These are phyloP conservation scores for Crotalus viridis DNA, from an alignment of 2,113 vertebrate species.

Conservation along the genomic window DNA sequence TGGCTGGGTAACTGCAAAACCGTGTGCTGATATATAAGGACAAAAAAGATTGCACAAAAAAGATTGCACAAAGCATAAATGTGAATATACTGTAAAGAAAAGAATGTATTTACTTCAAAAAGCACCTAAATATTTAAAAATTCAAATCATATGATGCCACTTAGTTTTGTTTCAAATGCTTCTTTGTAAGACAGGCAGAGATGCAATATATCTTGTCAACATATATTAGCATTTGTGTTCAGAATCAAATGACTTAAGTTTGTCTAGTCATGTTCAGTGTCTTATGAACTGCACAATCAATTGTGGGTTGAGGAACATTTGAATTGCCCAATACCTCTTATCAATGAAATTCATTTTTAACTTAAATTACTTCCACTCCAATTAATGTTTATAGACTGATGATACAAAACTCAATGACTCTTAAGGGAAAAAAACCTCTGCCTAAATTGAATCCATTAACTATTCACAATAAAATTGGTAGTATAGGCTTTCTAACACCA, in stretches of 20 bases:
- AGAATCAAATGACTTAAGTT: neutral
- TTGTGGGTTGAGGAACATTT: neutral
- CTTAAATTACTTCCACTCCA: neutral
- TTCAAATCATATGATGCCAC: neutral
- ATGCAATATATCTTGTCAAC: neutral
- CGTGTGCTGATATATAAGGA: neutral
- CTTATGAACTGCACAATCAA: neutral
- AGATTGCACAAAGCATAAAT: neutral
- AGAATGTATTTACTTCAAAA: neutral
- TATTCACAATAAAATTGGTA: neutral
- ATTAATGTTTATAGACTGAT: neutral
- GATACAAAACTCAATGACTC: neutral
- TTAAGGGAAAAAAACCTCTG: neutral
- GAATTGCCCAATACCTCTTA: neutral
- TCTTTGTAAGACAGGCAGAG: neutral
- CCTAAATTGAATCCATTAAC: neutral
- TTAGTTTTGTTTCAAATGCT: neutral
- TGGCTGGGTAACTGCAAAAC: neutral
- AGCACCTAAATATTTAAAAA: neutral
- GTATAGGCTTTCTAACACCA: neutral
- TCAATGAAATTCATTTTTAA: neutral
- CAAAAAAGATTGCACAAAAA: neutral
- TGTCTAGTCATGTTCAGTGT: neutral
- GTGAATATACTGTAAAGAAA: neutral
- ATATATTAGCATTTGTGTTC: neutral